Conservation (phyloP, 2,113 vertebrate genomes). For the Gymnorhina tibicen region DNA sequence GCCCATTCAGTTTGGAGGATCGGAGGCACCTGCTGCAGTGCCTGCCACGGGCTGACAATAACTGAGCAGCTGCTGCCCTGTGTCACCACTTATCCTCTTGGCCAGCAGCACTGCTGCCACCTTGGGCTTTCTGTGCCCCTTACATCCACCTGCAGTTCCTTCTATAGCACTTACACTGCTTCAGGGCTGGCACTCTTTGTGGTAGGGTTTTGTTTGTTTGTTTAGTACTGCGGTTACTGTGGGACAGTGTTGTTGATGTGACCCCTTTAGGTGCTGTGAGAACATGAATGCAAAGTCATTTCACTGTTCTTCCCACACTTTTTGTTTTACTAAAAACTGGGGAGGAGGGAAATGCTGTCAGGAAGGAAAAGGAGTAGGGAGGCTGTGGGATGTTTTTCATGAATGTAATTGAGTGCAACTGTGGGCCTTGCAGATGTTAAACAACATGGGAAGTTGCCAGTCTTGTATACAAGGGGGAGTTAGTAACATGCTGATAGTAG, state of each 20-base stretch:
- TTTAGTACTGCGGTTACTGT: background rate
- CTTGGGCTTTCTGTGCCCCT: background rate
- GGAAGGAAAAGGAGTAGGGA: background rate
- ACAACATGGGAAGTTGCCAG: background rate
- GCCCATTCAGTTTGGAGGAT: background rate
- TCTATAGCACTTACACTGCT: background rate
- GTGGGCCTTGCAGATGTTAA: background rate
- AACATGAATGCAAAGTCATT: background rate
- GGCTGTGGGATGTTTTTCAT: background rate
- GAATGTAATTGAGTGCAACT: background rate
- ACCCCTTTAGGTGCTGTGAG: background rate
- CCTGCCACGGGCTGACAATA: background rate
- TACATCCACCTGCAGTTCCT: constrained; percentile 2
- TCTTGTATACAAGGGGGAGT: background rate
- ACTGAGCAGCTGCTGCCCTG: constrained; percentile 29
- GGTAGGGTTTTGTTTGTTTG: background rate
- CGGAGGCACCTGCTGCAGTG: constrained; percentile 11
- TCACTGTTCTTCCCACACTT: background rate
- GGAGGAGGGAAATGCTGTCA: background rate
- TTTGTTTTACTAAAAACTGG: background rate
- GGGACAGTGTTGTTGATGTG: background rate
- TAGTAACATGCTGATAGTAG: background rate
- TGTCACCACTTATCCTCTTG: background rate
- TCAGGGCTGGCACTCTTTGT: background rate
- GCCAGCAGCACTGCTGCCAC: background rate